phyloP scores from a whole-genome alignment of 2,113 vertebrate genomes.

The Etheostoma spectabile region DNA sequence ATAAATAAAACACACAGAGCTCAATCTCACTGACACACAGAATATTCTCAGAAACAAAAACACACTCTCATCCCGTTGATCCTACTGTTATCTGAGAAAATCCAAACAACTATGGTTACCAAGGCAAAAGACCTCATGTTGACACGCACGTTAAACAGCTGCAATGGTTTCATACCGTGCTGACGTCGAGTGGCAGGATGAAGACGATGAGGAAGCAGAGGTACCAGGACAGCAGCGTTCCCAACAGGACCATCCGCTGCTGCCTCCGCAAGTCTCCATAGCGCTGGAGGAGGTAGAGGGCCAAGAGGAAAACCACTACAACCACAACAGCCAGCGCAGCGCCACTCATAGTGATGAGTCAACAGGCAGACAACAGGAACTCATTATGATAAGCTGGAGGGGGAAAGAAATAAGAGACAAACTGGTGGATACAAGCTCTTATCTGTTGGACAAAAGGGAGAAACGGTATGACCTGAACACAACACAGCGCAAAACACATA shows the following conservation, averaged over 20 bases:
- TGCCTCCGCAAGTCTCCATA: slow-evolving; percentile 94
- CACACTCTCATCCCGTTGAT: neutral
- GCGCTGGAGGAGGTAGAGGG: slow-evolving; percentile 91
- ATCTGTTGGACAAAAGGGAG: slow-evolving; percentile 23
- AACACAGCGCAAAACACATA: neutral
- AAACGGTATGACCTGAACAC: slow-evolving; percentile 8
- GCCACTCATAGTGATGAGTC: slow-evolving; percentile 85
- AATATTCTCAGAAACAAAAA: neutral
- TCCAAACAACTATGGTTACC: neutral
- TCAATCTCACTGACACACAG: neutral
- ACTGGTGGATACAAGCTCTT: slow-evolving; percentile 15
- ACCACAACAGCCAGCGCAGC: slow-evolving; percentile 89
- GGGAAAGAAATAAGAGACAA: neutral
- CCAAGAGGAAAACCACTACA: slow-evolving; percentile 92
- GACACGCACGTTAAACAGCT: neutral
- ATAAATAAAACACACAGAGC: neutral
- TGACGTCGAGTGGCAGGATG: slow-evolving; percentile 94
- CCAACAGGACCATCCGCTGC: slow-evolving; percentile 92
- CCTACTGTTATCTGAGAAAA: neutral
- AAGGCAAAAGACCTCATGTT: neutral
- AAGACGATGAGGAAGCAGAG: slow-evolving; percentile 97
- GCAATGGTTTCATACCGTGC: slow-evolving; percentile 86
- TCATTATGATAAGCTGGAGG: slow-evolving; percentile 51
- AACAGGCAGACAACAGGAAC: slow-evolving; percentile 18
- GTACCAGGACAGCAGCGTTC: slow-evolving; percentile 94